Base-by-base conservation (phyloP, 2,113 vertebrate species). In the Cephalopholis sonnerati region DNA sequence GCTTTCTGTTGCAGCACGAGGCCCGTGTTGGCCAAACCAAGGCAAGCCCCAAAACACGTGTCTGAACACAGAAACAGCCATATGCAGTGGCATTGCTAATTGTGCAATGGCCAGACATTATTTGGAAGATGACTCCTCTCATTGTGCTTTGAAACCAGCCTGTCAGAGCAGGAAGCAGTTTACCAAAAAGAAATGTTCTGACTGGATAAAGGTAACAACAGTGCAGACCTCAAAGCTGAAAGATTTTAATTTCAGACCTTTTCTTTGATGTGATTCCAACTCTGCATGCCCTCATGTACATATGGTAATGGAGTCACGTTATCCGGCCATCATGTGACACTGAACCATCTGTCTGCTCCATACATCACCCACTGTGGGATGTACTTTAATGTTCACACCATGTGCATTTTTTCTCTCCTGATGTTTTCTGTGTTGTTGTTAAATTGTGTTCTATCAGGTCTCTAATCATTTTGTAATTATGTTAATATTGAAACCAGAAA, bases 301-400 rank as follows among this genome's bases (percentile, higher is more conserved):
- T 74, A 77, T 74, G 79, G 13, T 51, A 81, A 83, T 84, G 7
- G 3, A n/a, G 62, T 73, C 51, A 78, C 32, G 22, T 77, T 71
- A 64, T 74, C 58, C 2, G 1, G 50, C 15, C 50, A 65, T 79
- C 63, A 61, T 44, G 39, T 69, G 44, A 74, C 44, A 46, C 44
- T 64, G 5, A 86, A 22, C 66, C 78, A 86, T 89, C 81, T 84
- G 83, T 84, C 73, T 69, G 44, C 68, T 57, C 15, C 20, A 18
- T 66, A 22, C 46, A 2, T 81, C 61, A 70, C 20, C 5, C 16
- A 17, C 32, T 41, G 61, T 36, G 32, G 32, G 32, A 36, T 36
- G 32, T 74, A 24, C 41, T 44, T 9, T 44, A 12, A 68, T 74
- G 17, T 18, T 74, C 67, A 51, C 39, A 65, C 10, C 39, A 32